Evolutionary conservation across 92 coral and sea anemone species (phyloP).

Genomic region (Micromussa lordhowensis): DNA sequence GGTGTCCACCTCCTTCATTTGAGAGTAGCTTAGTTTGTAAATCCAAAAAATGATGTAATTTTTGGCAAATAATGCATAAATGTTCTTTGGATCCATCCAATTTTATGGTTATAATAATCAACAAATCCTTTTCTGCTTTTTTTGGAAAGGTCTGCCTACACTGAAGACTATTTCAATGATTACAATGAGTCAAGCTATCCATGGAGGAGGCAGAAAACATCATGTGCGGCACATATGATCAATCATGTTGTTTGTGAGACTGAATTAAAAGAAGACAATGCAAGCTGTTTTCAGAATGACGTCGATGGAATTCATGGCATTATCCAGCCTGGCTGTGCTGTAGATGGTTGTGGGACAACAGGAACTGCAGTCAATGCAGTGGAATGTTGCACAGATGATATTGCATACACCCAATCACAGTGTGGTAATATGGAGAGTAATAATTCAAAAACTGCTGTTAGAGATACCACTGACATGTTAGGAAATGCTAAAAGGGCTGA

Average conservation of each 20-base stretch:
- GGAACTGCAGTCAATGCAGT: neutral
- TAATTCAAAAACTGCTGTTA: neutral
- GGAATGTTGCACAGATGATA: neutral
- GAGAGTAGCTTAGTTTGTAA: no score
- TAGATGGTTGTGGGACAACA: neutral
- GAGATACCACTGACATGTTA: neutral
- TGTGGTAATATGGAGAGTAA: neutral
- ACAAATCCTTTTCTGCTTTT: neutral
- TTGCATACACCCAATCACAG: neutral
- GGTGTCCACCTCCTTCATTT: no score
- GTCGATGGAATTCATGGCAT: neutral
- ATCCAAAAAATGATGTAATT: no score
- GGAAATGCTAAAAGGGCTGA: neutral
- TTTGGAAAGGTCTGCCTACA: slow-evolving; percentile 68
- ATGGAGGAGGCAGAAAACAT: slow-evolving; percentile 42
- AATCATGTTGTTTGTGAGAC: neutral
- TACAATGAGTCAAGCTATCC: slow-evolving; percentile 46
- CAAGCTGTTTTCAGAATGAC: slow-evolving; percentile 3
- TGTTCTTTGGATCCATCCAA: no score
- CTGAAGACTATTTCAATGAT: slow-evolving; percentile 61
- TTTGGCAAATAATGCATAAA: no score
- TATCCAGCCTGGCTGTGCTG: neutral
- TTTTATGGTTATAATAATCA: neutral
- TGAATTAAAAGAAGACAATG: neutral
- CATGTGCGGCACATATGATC: neutral